phyloP scores from a whole-genome alignment of 2,888 invertebrate species.

The Nysson spinosus region DNA sequence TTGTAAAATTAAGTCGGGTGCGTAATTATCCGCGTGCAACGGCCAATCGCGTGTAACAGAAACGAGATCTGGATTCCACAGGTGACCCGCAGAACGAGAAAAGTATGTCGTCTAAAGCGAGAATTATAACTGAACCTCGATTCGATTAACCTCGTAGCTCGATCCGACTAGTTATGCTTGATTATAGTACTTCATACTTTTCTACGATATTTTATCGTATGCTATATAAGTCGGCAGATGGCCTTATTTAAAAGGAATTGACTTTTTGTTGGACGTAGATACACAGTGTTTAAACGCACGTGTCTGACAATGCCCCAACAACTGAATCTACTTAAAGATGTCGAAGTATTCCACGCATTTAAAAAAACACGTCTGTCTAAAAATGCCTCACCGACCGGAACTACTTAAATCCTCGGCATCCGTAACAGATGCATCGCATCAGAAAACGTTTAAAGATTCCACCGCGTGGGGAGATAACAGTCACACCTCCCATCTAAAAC shows the following conservation, averaged over 20 bases:
- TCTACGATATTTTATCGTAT: not conserved
- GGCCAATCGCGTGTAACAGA: conserved; percentile 14
- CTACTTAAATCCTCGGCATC: too few relatives aligned
- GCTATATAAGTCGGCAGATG: conserved; percentile 17
- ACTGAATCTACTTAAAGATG: conserved; percentile 11
- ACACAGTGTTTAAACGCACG: conserved; percentile 13
- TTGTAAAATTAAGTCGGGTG: conserved; percentile 3
- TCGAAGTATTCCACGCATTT: too few relatives aligned
- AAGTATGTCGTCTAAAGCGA: conserved; percentile 26
- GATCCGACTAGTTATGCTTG: not conserved
- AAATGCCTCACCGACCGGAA: too few relatives aligned
- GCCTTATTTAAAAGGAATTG: conserved; percentile 18
- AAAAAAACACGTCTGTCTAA: too few relatives aligned
- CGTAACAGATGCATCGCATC: too few relatives aligned
- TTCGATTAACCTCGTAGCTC: conserved; percentile 19
- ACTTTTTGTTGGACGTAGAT: conserved; percentile 5
- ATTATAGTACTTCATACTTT: not conserved
- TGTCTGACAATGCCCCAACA: conserved; percentile 8
- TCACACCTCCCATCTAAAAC: too few relatives aligned
- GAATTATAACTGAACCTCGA: conserved; percentile 2
- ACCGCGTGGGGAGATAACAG: too few relatives aligned
- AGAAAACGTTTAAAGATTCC: too few relatives aligned
- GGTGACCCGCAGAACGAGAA: conserved; percentile 31
- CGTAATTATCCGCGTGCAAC: conserved; percentile 15
- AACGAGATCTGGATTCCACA: conserved; percentile 33